Base-by-base conservation (phyloP, 2,888 invertebrate species). In the Dioctria linearis region DNA sequence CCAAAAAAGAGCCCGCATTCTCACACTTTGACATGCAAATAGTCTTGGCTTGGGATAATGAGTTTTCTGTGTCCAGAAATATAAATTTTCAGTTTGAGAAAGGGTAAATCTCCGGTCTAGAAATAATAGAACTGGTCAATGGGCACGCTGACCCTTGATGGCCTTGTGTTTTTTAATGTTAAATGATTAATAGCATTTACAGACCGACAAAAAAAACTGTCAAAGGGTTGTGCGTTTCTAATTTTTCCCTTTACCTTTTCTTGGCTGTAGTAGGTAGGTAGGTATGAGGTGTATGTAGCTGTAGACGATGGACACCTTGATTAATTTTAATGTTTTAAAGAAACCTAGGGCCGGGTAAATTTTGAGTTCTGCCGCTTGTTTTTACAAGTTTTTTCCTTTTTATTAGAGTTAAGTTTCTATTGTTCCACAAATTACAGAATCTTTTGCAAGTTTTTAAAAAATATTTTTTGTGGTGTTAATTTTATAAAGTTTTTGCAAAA, bases 171-270 rank as follows among this genome's bases (percentile, higher is more conserved):
- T 80, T 79, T 80, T 71, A 76, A 59, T 78, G 78, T 78, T 67
- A 76, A 80, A 80, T 80, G 80, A 80, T 80, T 80, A 80, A 80
- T 80, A 66, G 78, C 66, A 78, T 78, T 78, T 78, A 78, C 9
- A 43, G 66, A 40, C 66, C 57, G 4, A n/a, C 46, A 37, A 61
- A 49, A 63, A 65, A 75, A 25, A 8, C 6, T 40, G n/a, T 40
- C 8, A 75, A 75, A 75, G 75, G 75, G 75, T 75, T 75, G 71
- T 25, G 25, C 49, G 25, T 59, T 43, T 25, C 40, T 61, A 42
- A 13, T 42, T 75, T 42, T 59, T 42, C n/a, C 13, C 13, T 75
- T 59, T 42, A 40, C 57, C 75, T 75, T 57, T 75, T 46, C 3
- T 13, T 13, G 4, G 4, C 37, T 65, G 5, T 25, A 25, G 25